A percentile compares a stretch with the other conserved stretches of the same genome.
phyloP scores from a whole-genome alignment of 1,140 invertebrate genomes.

The Drosophila miranda region DNA sequence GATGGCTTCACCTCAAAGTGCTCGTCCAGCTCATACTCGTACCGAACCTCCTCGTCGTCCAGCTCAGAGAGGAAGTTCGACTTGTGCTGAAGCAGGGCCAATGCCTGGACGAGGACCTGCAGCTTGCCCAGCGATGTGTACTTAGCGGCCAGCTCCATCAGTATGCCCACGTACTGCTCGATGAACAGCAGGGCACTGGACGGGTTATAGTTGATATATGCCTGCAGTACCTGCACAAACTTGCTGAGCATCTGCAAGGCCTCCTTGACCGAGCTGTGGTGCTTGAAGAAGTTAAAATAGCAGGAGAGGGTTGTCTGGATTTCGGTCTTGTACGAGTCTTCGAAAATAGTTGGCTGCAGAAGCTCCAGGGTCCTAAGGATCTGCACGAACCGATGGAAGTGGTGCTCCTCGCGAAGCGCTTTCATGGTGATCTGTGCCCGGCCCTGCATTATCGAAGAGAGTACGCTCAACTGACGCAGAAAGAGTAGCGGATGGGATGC shows the following conservation, averaged over 20 bases:
- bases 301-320: constrained; percentile 82
- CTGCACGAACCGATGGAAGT: constrained; percentile 90
- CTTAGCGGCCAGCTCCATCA: constrained; percentile 67
- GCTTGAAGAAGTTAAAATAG: constrained; percentile 84
- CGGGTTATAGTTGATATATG: constrained; percentile 83
- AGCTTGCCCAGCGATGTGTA: constrained; percentile 67
- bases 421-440: constrained; percentile 88
- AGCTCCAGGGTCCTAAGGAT: constrained; percentile 91
- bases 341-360: constrained; percentile 90
- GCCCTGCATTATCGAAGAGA: constrained; percentile 92
- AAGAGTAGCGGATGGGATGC: constrained; percentile 92
- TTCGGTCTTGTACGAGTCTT: constrained; percentile 80
- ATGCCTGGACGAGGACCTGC: constrained; percentile 73
- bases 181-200: constrained; percentile 68
- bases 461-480: constrained; percentile 91
- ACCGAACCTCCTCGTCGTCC: constrained; percentile 72
- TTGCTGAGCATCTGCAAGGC: constrained; percentile 85
- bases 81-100: constrained; percentile 75
- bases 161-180: constrained; percentile 75
- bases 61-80: constrained; percentile 49
- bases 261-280: constrained; percentile 86
- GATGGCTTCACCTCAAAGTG: constrained; percentile 36
- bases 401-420: constrained; percentile 89
- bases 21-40: constrained; percentile 79
- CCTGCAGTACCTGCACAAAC: constrained; percentile 86